Percentiles rank a stretch among this genome's conserved stretches.
These are phyloP conservation scores for Allophyes oxyacanthae DNA, from an alignment of 2,888 invertebrate genomes.

Conservation along the genomic window DNA sequence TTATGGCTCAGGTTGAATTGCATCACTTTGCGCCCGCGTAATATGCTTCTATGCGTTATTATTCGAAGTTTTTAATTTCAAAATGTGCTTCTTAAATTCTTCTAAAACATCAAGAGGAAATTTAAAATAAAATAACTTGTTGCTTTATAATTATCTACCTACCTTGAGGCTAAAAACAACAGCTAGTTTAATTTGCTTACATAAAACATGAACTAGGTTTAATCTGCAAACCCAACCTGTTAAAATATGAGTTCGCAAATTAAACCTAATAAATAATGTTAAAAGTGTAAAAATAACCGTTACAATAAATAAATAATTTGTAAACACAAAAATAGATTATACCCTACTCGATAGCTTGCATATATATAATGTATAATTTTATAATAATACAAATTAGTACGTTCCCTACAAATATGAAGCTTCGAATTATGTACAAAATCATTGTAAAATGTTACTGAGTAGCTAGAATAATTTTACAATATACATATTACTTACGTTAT, in stretches of 20 bases:
- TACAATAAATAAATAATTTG: slow-evolving; percentile 24
- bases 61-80: no score
- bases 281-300: slow-evolving; percentile 1
- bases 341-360: slow-evolving; percentile 31
- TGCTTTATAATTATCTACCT: slow-evolving; percentile 6
- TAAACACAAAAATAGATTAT: slow-evolving; percentile 15
- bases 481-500: slow-evolving; percentile 42
- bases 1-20: no score
- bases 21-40: no score
- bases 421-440: slow-evolving; percentile 85
- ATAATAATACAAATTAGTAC: slow-evolving; percentile 58
- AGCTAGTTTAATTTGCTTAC: slow-evolving; percentile 6
- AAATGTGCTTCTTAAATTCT: no score
- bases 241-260: no score
- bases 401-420: slow-evolving; percentile 72
- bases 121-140: no score
- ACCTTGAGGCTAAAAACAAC: slow-evolving; percentile 19
- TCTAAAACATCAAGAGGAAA: no score
- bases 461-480: slow-evolving; percentile 82
- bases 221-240: slow-evolving; percentile 1
- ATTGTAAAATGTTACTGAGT: slow-evolving; percentile 75
- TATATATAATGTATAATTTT: slow-evolving; percentile 27
- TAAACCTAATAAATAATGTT: background rate
- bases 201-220: slow-evolving; percentile 4
- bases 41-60: no score